Percentiles rank a stretch among this genome's conserved stretches.
Evolutionary conservation across 2,888 invertebrate species (phyloP).

Genomic region (Hybos culiciformis): DNA sequence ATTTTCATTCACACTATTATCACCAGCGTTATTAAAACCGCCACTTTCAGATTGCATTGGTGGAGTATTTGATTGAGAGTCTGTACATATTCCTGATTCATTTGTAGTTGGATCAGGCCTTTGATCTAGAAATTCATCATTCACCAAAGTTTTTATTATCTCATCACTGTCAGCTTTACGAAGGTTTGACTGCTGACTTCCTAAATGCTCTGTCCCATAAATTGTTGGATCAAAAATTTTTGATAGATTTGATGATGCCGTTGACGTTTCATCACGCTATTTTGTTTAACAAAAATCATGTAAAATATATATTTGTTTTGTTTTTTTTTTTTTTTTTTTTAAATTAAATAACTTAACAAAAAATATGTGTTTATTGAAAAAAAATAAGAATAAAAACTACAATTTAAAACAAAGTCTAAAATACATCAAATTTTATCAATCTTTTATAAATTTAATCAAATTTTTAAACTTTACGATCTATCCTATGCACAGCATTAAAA

Average conservation of each 20-base stretch:
- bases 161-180: conserved; percentile 11
- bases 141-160: conserved; percentile 6
- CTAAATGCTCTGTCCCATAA: conserved; percentile 22
- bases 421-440: background rate
- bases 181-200: background rate
- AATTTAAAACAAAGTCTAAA: conserved; percentile 1
- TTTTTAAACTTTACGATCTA: no score
- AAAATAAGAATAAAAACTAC: conserved; percentile 1
- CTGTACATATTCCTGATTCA: background rate
- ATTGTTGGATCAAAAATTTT: conserved; percentile 32
- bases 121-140: conserved; percentile 4
- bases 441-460: background rate
- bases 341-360: no score
- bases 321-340: no score
- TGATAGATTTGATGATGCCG: conserved; percentile 31
- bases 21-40: background rate
- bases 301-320: background rate
- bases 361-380: background rate
- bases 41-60: background rate
- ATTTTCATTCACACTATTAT: background rate
- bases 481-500: no score
- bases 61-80: no score
- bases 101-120: background rate
- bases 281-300: conserved; percentile 11
- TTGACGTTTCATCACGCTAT: conserved; percentile 37